phyloP scores from a whole-genome alignment of 2,888 invertebrate genomes.

The Amiota mariae region DNA sequence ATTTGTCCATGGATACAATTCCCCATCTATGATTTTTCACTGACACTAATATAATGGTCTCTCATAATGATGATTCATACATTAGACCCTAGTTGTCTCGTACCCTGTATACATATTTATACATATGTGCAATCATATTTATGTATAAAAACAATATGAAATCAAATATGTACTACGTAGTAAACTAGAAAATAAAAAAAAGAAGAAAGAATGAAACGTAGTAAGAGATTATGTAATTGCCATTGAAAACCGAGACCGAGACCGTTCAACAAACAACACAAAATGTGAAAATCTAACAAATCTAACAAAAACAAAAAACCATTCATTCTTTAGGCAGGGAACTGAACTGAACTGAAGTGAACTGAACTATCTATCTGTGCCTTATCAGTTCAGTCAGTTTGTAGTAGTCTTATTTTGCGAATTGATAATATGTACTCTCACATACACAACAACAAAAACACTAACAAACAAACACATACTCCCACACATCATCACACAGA shows the following conservation, averaged over 20 bases:
- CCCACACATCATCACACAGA: background rate
- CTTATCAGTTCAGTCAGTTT: conserved; percentile 60
- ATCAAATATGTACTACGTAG: background rate
- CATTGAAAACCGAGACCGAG: conserved; percentile 20
- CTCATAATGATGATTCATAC: too few relatives aligned
- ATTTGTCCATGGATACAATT: too few relatives aligned
- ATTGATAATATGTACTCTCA: conserved; percentile 13
- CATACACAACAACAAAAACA: background rate
- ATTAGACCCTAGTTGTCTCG: too few relatives aligned
- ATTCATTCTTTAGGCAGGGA: conserved; percentile 9
- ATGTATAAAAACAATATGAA: too few relatives aligned
- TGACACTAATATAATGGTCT: too few relatives aligned
- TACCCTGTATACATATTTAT: too few relatives aligned
- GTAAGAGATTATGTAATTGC: conserved; percentile 26
- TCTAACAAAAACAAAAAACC: background rate
- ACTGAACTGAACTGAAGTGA: background rate
- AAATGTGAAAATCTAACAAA: background rate
- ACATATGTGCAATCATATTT: too few relatives aligned
- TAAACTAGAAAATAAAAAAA: background rate
- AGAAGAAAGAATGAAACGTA: conserved; percentile 13
- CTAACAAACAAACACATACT: background rate
- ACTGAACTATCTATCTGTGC: conserved; percentile 52
- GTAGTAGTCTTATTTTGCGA: conserved; percentile 26
- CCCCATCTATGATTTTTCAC: too few relatives aligned
- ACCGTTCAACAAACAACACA: conserved; percentile 1